Evolutionary conservation across 2,113 vertebrate species (phyloP).

Genomic region (Rhabdomys dilectus): DNA sequence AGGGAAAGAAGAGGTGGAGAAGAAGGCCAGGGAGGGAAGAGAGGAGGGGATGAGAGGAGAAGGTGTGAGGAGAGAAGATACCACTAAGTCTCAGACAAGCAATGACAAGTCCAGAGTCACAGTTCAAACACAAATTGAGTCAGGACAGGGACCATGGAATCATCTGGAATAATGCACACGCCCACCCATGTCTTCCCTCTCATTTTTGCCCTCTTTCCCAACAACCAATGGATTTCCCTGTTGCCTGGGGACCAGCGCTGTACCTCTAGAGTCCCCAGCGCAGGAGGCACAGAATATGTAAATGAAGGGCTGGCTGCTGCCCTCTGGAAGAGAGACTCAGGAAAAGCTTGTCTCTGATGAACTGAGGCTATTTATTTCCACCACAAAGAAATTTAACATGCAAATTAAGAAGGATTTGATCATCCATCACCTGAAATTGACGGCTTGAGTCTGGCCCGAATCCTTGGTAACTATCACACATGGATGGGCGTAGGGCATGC

Average conservation of each 20-base stretch:
- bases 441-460: constrained; percentile 79
- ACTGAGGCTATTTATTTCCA: constrained; percentile 85
- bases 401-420: constrained; percentile 85
- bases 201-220: neutral
- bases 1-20: neutral
- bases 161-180: accelerated
- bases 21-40: neutral
- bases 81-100: neutral
- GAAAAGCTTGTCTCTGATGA: constrained; percentile 76
- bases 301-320: constrained; percentile 73
- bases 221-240: neutral
- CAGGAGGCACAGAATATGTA: constrained; percentile 52
- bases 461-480: constrained; percentile 66
- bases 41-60: neutral
- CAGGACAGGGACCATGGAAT: accelerated
- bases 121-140: neutral
- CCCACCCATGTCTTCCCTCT: neutral
- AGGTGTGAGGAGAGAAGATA: neutral
- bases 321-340: constrained; percentile 79
- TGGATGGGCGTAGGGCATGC: neutral
- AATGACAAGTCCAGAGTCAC: neutral
- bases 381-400: constrained; percentile 85
- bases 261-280: neutral
- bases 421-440: constrained; percentile 86
- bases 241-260: neutral